Base-by-base conservation (phyloP, 1,140 invertebrate genomes). In the Magallana angulata region DNA sequence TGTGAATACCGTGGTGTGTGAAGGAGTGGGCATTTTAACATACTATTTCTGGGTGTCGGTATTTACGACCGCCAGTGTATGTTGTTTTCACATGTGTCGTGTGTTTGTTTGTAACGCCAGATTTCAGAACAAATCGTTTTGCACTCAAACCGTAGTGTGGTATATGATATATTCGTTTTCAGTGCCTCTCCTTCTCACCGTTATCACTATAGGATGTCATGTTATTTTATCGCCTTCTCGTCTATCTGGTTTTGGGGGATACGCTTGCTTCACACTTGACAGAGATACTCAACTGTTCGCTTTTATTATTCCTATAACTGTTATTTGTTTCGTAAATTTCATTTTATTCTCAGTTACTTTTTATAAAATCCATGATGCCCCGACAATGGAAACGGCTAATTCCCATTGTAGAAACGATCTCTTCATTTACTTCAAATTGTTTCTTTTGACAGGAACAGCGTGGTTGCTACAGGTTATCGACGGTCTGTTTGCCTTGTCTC, bases 381-480 rank as follows among this genome's bases (percentile, higher is more conserved):
- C 88, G 7, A 87, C 81, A 7, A 57, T 87, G 24, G 62, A 81
- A 59, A 81, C 64, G 14, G 81, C 57, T 14, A 60, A 18, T 30
- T 6, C 57, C 0, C 18, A 58, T 2, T 76, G 68, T 30, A 68
- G 84, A 7, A 14, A 85, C 24, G 60, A 89, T 11, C 59, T 82
- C 68, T 56, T 56, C 11, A 56, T 89, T 7, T 89, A 85, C 62
- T n/a, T 85, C 16, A 87, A 85, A 68, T 16, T 89, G 14, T 87
- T 87, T 76, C 80, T 76, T 14, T 12, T 89, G 16, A 89, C 88
- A n/a, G 88, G 88, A 9, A 82, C 85, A 8, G 71, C 88, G 12
- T 89, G 88, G 88, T 9, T 82, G 7, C 36, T 89, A 1, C 85
- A 87, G 62, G 85, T 89, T 8, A 60, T 85, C 9, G 88, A 89